Evolutionary conservation across 2,797 vertebrate species (phyloP).

Genomic region (Tenualosa ilisha): DNA sequence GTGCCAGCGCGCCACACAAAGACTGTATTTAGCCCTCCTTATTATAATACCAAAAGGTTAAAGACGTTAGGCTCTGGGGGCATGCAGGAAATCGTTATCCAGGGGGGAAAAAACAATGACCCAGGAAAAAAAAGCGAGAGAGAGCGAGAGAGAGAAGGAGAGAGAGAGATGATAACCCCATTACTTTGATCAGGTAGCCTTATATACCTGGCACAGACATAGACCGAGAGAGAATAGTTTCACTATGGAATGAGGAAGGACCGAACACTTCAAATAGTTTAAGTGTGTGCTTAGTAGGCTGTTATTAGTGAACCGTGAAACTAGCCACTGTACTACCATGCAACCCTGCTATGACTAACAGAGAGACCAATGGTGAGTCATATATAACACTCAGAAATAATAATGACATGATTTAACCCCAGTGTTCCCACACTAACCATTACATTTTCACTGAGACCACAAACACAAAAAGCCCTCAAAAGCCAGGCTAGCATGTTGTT

Average conservation of each 20-base stretch:
- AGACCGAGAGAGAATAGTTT: neutral
- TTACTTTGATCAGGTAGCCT: neutral
- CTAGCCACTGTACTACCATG: neutral
- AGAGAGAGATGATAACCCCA: neutral
- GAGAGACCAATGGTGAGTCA: neutral
- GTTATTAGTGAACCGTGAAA: neutral
- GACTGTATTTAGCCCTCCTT: slow-evolving; percentile 59
- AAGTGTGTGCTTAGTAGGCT: neutral
- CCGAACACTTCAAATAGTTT: neutral
- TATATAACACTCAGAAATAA: neutral
- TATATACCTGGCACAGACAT: neutral
- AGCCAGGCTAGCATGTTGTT: neutral
- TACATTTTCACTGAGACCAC: neutral
- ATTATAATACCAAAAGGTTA: slow-evolving; percentile 64
- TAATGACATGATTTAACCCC: neutral
- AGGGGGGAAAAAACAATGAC: slow-evolving; percentile 42
- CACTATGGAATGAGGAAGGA: neutral
- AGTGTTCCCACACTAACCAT: neutral
- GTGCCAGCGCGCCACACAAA: slow-evolving; percentile 58
- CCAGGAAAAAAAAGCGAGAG: slow-evolving; percentile 28
- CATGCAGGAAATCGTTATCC: slow-evolving; percentile 54
- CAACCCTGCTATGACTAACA: neutral
- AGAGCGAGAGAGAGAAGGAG: neutral
- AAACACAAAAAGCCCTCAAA: neutral
- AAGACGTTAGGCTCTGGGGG: slow-evolving; percentile 58